phyloP scores from a whole-genome alignment of 1,140 invertebrate species.

The Papilio polytes region DNA sequence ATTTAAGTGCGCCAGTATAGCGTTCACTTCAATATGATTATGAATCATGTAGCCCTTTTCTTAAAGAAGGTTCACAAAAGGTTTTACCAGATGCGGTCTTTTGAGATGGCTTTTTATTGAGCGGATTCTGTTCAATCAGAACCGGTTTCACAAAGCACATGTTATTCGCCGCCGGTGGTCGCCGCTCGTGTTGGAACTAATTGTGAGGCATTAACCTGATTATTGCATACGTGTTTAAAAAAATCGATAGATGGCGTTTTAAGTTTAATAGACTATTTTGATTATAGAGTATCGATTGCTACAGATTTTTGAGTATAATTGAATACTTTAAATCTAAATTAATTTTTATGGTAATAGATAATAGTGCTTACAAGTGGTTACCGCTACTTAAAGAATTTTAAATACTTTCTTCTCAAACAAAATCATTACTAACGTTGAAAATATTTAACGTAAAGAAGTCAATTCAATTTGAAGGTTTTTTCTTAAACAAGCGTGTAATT shows the following conservation, averaged over 20 bases:
- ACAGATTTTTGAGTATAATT: background rate
- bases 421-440: too few species aligned
- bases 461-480: too few species aligned
- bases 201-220: slow-evolving; percentile 67
- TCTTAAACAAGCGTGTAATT: too few species aligned
- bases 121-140: slow-evolving; percentile 37
- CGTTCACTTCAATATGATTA: slow-evolving; percentile 2
- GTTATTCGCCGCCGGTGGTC: slow-evolving; percentile 66
- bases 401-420: too few species aligned
- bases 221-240: slow-evolving; percentile 46
- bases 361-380: background rate
- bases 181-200: slow-evolving; percentile 58
- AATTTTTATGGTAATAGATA: background rate
- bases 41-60: slow-evolving; percentile 20
- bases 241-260: slow-evolving; percentile 34
- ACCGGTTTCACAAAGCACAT: slow-evolving; percentile 56
- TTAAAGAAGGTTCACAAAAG: slow-evolving; percentile 10
- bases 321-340: background rate
- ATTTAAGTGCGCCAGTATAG: too few species aligned
- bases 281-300: slow-evolving; percentile 18
- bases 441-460: too few species aligned
- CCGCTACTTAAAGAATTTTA: too few species aligned
- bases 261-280: slow-evolving; percentile 32
- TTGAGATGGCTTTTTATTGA: slow-evolving; percentile 38
- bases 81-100: slow-evolving; percentile 27